A percentile compares a stretch with the other conserved stretches of the same genome.
phyloP scores from a whole-genome alignment of 2,797 vertebrate genomes.

The Cephalopachus bancanus region DNA sequence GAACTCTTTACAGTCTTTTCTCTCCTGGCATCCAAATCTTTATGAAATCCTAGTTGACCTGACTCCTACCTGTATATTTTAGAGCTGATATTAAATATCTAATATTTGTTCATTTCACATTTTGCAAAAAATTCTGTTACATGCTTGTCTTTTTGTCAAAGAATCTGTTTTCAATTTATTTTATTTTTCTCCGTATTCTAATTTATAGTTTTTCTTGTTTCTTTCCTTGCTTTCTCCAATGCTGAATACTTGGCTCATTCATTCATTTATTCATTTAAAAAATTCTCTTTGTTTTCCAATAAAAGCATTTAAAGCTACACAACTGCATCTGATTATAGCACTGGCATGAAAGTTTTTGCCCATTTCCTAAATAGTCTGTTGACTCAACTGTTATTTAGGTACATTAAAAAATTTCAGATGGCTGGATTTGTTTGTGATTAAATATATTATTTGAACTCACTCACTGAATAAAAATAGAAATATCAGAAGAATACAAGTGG shows the following conservation, averaged over 20 bases:
- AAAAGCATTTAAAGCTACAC: neutral
- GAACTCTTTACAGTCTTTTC: neutral
- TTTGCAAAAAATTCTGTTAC: constrained; percentile 8
- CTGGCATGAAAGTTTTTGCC: neutral
- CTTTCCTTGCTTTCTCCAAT: neutral
- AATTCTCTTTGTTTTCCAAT: neutral
- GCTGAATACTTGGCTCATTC: neutral
- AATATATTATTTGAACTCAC: neutral
- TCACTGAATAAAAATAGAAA: constrained; percentile 26
- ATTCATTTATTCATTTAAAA: neutral
- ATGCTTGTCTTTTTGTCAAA: constrained; percentile 40
- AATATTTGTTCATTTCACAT: neutral
- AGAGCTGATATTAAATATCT: constrained; percentile 19
- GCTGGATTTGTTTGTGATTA: neutral
- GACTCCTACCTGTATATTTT: neutral
- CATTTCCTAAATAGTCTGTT: neutral
- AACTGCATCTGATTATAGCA: neutral
- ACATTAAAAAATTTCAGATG: neutral
- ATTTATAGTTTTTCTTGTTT: neutral
- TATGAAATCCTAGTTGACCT: neutral
- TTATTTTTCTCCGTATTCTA: constrained; percentile 3
- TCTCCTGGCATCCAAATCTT: neutral
- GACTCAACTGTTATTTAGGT: neutral
- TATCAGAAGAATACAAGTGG: neutral
- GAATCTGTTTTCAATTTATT: constrained; percentile 23